These are phyloP conservation scores for Euborellia annulipes DNA, from an alignment of 1,140 invertebrate genomes.

Conservation along the genomic window DNA sequence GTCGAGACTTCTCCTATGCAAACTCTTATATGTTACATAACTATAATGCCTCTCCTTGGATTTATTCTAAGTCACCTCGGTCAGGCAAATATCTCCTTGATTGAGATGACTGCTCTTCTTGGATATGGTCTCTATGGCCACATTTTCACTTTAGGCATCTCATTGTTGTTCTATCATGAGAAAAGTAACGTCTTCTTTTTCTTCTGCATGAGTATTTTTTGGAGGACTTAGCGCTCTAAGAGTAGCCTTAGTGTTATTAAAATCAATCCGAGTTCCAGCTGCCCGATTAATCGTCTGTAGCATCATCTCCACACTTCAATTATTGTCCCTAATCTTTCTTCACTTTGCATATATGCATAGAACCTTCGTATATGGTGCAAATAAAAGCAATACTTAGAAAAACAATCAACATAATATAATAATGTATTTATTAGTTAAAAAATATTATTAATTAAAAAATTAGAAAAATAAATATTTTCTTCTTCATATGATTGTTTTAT, in stretches of 20 bases:
- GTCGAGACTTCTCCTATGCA: constrained; percentile 19
- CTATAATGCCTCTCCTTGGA: constrained; percentile 22
- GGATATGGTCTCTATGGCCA: constrained; percentile 34
- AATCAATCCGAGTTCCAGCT: constrained; percentile 27
- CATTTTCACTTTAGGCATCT: constrained; percentile 26
- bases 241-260: constrained; percentile 27
- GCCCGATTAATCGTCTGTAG: constrained; percentile 30
- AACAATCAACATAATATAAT: too few relatives aligned
- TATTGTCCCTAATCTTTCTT: constrained; percentile 30
- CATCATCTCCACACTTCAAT: constrained; percentile 25
- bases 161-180: constrained; percentile 26
- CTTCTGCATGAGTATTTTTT: constrained; percentile 25
- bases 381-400: too few relatives aligned
- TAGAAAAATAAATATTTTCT: too few relatives aligned
- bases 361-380: constrained; percentile 16
- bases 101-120: constrained; percentile 26
- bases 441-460: too few relatives aligned
- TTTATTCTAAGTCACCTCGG: constrained; percentile 23
- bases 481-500: too few relatives aligned
- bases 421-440: too few relatives aligned
- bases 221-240: constrained; percentile 29
- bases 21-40: constrained; percentile 21
- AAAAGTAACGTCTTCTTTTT: constrained; percentile 29
- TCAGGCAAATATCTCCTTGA: constrained; percentile 21
- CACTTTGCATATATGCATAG: constrained; percentile 33